A percentile compares a stretch with the other conserved stretches of the same genome.
These are phyloP conservation scores for Ditula angustiorana DNA, from an alignment of 2,888 invertebrate genomes.

Conservation along the genomic window DNA sequence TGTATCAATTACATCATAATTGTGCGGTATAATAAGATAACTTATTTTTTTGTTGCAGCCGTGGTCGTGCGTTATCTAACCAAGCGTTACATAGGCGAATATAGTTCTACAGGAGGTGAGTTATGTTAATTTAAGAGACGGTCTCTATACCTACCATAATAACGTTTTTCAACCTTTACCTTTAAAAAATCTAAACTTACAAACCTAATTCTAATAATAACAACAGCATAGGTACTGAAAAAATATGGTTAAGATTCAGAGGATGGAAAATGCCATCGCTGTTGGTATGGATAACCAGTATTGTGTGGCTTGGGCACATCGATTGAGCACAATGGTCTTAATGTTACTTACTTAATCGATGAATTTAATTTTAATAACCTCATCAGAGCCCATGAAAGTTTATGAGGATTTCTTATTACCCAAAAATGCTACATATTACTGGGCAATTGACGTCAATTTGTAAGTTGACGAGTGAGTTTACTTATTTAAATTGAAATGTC, in stretches of 20 bases:
- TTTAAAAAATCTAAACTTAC: no score
- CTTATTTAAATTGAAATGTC: constrained; percentile 48
- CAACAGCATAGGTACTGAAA: no score
- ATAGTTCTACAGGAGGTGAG: constrained; percentile 92
- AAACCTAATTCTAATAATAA: no score
- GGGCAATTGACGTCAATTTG: constrained; percentile 47
- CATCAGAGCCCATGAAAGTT: constrained; percentile 8
- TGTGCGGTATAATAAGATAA: constrained; percentile 31
- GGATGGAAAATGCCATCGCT: no score
- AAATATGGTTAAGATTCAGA: no score
- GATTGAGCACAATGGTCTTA: no score
- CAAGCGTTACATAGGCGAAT: constrained; percentile 92
- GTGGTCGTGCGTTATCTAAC: constrained; percentile 92
- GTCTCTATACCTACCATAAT: no score
- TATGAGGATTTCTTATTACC: not conserved
- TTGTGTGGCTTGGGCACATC: no score
- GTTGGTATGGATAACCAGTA: no score
- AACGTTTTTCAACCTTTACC: no score
- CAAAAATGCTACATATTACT: constrained; percentile 1
- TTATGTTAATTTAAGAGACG: no score
- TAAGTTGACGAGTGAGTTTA: constrained; percentile 39
- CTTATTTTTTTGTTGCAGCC: constrained; percentile 87
- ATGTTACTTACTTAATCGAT: constrained; percentile 21
- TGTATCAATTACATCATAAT: constrained; percentile 39
- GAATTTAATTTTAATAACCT: constrained; percentile 19